Percentiles rank a stretch among this genome's conserved stretches.
phyloP scores from a whole-genome alignment of 2,888 invertebrate genomes.

The Cephus sareptanus region DNA sequence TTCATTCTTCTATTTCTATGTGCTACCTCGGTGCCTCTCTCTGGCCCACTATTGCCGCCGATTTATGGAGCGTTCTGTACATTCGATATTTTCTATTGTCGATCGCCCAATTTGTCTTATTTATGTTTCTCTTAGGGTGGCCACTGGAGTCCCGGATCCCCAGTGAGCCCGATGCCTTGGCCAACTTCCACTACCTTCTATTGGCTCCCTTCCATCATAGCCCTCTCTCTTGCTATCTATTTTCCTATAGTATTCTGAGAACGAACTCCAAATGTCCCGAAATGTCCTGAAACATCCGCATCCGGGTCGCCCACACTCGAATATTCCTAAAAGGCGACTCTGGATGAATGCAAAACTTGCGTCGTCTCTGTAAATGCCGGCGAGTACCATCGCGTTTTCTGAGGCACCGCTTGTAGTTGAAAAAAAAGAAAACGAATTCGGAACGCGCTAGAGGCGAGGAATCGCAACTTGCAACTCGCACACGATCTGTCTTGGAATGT shows the following conservation, averaged over 20 bases:
- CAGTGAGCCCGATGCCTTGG: slow-evolving; percentile 35
- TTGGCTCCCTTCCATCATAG: slow-evolving; percentile 38
- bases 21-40: slow-evolving; percentile 27
- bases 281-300: too few species aligned
- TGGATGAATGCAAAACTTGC: too few species aligned
- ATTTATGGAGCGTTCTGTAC: slow-evolving; percentile 65
- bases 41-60: slow-evolving; percentile 27
- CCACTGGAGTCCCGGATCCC: slow-evolving; percentile 7
- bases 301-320: too few species aligned
- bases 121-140: slow-evolving; percentile 63
- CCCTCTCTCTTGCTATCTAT: slow-evolving; percentile 31
- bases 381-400: too few species aligned
- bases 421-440: too few species aligned
- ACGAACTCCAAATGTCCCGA: too few species aligned
- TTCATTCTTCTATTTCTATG: slow-evolving; percentile 21
- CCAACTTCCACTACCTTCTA: slow-evolving; percentile 45
- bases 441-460: too few species aligned
- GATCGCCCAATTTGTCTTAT: slow-evolving; percentile 65
- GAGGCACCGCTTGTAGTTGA: too few species aligned
- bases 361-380: too few species aligned
- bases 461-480: slow-evolving; percentile 19
- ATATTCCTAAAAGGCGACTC: too few species aligned
- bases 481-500: slow-evolving; percentile 50
- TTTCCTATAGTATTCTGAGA: too few species aligned
- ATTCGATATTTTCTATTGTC: slow-evolving; percentile 66